Conservation (phyloP, 2,888 invertebrate genomes). For the Phyllotreta striolata region DNA sequence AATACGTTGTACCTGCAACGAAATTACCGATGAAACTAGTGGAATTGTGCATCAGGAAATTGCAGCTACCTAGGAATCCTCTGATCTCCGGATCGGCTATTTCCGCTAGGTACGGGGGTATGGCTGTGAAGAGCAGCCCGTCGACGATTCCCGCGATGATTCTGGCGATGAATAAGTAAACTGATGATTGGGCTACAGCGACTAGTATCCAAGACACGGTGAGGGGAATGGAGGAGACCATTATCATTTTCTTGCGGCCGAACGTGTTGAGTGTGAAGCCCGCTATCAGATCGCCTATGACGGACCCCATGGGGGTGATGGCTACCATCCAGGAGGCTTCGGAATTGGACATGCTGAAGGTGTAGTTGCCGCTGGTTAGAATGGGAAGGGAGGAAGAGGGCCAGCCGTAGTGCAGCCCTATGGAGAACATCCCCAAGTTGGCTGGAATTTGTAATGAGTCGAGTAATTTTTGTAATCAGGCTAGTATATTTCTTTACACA, state of each 20-base stretch:
- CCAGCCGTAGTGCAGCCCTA: slow-evolving; percentile 64
- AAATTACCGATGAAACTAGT: not conserved
- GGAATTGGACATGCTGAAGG: slow-evolving; percentile 63
- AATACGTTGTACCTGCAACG: slow-evolving; percentile 26
- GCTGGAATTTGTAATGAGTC: slow-evolving; percentile 46
- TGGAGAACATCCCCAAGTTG: slow-evolving; percentile 54
- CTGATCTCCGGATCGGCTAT: slow-evolving; percentile 38
- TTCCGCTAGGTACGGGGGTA: slow-evolving; percentile 34
- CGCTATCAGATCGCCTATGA: slow-evolving; percentile 66
- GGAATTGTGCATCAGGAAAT: not conserved
- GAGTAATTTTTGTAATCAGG: no score
- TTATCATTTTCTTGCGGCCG: slow-evolving; percentile 71
- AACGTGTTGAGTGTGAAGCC: slow-evolving; percentile 69
- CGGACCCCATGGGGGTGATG: slow-evolving; percentile 70
- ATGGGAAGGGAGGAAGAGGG: slow-evolving; percentile 67
- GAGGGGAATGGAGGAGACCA: slow-evolving; percentile 69
- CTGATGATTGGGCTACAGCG: slow-evolving; percentile 66
- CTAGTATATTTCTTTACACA: no score
- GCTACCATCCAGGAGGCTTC: slow-evolving; percentile 71
- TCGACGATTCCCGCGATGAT: slow-evolving; percentile 57
- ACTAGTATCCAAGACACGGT: slow-evolving; percentile 71
- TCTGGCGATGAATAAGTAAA: slow-evolving; percentile 64
- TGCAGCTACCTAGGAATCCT: slow-evolving; percentile 30
- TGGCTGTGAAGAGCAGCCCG: slow-evolving; percentile 32
- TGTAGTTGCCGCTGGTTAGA: slow-evolving; percentile 62